phyloP scores from a whole-genome alignment of 2,888 invertebrate genomes.

The Nomada lathburiana region DNA sequence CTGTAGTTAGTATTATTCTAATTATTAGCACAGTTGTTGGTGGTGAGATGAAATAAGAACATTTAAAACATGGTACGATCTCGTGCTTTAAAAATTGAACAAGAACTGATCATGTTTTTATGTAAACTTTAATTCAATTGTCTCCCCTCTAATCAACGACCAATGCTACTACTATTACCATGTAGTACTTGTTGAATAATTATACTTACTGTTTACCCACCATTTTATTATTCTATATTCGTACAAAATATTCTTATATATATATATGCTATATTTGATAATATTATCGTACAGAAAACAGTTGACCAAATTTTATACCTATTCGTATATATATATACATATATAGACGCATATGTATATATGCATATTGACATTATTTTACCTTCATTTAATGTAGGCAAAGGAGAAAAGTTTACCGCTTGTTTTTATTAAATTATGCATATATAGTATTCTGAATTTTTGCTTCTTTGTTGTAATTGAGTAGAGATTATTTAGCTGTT shows the following conservation, averaged over 20 bases:
- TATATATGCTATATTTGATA: conserved; percentile 71
- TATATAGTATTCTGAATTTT: conserved; percentile 66
- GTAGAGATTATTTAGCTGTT: conserved; percentile 75
- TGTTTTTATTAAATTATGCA: conserved; percentile 69
- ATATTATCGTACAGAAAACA: conserved; percentile 69
- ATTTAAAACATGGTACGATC: conserved; percentile 30
- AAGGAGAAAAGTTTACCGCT: conserved; percentile 63
- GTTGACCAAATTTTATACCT: conserved; percentile 77
- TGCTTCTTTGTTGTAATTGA: conserved; percentile 74
- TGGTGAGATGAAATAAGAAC: conserved; percentile 46
- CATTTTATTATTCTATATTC: conserved; percentile 76
- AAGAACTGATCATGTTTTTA: conserved; percentile 41
- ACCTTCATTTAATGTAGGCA: conserved; percentile 60
- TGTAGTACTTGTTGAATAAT: conserved; percentile 81
- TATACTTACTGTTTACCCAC: conserved; percentile 81
- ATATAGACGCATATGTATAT: conserved; percentile 52
- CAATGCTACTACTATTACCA: conserved; percentile 79
- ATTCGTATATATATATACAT: conserved; percentile 48
- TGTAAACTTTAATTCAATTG: conserved; percentile 54
- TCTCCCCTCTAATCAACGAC: conserved; percentile 71
- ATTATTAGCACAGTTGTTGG: conserved; percentile 68
- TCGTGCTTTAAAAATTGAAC: conserved; percentile 11
- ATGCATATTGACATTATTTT: conserved; percentile 54
- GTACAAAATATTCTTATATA: conserved; percentile 75
- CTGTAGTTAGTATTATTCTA: conserved; percentile 67